These are phyloP conservation scores for Pseudochromis fuscus DNA, from an alignment of 2,797 vertebrate species.

Conservation along the genomic window DNA sequence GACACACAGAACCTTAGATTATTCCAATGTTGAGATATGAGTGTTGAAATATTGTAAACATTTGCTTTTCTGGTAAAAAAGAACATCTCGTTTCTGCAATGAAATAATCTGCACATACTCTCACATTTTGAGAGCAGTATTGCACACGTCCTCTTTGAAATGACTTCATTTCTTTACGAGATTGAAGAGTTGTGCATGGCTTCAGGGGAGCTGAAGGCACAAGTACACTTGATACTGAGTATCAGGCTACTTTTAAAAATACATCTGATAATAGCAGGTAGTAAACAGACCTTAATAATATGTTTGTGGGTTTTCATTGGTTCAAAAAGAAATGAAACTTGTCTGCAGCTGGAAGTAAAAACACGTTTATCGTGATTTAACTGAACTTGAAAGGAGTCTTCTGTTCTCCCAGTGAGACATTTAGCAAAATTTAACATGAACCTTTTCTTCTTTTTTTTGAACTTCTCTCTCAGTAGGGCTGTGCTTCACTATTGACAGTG, in stretches of 20 bases:
- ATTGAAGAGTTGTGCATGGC: neutral
- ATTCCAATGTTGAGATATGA: neutral
- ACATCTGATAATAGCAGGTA: neutral
- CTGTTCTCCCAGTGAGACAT: neutral
- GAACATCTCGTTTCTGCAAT: neutral
- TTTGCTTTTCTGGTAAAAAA: neutral
- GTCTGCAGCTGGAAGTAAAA: neutral
- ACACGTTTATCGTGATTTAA: neutral
- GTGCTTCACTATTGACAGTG: no score
- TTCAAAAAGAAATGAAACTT: neutral
- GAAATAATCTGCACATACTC: constrained; percentile 4
- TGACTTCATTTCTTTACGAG: constrained; percentile 2
- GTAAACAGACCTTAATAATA: neutral
- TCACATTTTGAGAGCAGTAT: constrained; percentile 3
- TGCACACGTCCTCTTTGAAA: constrained; percentile 6
- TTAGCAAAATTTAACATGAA: neutral
- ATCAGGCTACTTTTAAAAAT: neutral
- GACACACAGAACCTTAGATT: no score
- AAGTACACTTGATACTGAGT: neutral
- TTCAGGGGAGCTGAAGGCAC: neutral
- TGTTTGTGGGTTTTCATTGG: constrained; percentile 4
- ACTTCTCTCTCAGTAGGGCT: neutral
- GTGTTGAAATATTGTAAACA: neutral
- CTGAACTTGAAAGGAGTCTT: neutral
- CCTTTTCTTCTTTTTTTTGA: neutral